phyloP scores from a whole-genome alignment of 1,140 invertebrate genomes.

The Drosophila repleta region DNA sequence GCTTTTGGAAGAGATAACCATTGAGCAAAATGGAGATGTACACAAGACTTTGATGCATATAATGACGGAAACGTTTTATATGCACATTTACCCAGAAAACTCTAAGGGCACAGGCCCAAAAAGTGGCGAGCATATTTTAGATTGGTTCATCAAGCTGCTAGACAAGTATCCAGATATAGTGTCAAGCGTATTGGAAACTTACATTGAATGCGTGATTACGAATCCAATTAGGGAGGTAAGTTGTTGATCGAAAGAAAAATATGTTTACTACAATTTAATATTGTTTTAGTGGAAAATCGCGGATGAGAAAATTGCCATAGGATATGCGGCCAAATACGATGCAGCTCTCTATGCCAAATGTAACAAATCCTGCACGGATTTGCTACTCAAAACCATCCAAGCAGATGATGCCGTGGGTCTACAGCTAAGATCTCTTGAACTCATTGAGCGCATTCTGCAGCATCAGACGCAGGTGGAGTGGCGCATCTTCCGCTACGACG shows the following conservation, averaged over 20 bases:
- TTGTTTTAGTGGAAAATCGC: constrained; percentile 62
- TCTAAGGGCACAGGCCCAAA: constrained; percentile 40
- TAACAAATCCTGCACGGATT: constrained; percentile 71
- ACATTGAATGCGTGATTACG: constrained; percentile 71
- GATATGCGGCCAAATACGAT: constrained; percentile 82
- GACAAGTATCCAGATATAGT: constrained; percentile 70
- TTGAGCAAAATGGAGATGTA: constrained; percentile 79
- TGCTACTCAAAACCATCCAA: constrained; percentile 54
- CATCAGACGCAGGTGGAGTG: constrained; percentile 74
- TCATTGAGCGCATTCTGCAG: constrained; percentile 69
- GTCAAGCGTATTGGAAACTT: constrained; percentile 55
- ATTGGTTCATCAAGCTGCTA: constrained; percentile 74
- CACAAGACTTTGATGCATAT: constrained; percentile 67
- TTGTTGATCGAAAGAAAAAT: neutral
- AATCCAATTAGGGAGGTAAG: constrained; percentile 70
- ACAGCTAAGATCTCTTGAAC: constrained; percentile 66
- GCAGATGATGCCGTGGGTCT: constrained; percentile 72
- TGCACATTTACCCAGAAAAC: constrained; percentile 67
- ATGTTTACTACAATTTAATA: neutral
- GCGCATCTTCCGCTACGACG: constrained; percentile 77
- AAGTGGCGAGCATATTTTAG: constrained; percentile 73
- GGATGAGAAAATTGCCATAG: constrained; percentile 71
- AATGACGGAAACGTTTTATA: constrained; percentile 65
- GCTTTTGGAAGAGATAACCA: constrained; percentile 70
- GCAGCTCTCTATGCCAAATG: constrained; percentile 75